Base-by-base conservation (phyloP, 2,797 vertebrate species). In the Babyrousa celebensis region DNA sequence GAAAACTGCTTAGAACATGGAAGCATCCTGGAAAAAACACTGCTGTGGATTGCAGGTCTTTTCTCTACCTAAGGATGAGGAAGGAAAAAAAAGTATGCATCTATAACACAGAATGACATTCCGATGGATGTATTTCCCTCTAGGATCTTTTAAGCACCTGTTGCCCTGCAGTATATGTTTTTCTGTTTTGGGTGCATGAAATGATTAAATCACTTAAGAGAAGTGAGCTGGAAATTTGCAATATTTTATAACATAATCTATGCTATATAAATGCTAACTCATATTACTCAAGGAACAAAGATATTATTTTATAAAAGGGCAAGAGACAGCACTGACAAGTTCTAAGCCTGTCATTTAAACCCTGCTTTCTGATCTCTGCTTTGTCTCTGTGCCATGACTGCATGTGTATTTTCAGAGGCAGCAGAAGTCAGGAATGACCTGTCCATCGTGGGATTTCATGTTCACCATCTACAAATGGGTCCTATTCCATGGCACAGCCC, bases 141-240 rank as follows among this genome's bases (percentile, higher is more conserved):
- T 92, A 97, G 95, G 94, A 93, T 80, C 36, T 91, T 72, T 97
- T 94, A 79, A 98, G 43, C 94, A 98, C 96, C 96, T 98, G 97
- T 95, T 98, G 87, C 94, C 96, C 89, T 96, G 65, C 84, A 97
- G 82, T 87, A 21, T 36, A 74, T 95, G 62, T 85, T 97, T 97
- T 62, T 62, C 87, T 54, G 36, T 71, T 96, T 43, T 56, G 27
- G 12, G 29, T 91, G 29, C 75, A 82, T 36, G 12, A 63, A 95
- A 95, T 12, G n/a, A 85, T 56, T 62, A 60, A 77, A 85, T 56
- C 48, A 68, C 78, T 96, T 84, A 56, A 78, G 6, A 74, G 27
- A 75, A 91, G 5, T 85, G n/a, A 67, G 58, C 56, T 60, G 32
- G 43, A 92, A 95, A 71, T 79, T 27, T 74, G 6, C 40, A 91